Evolutionary conservation across 2,797 vertebrate genomes (phyloP).

Genomic region (Coranthus polyacanthus): DNA sequence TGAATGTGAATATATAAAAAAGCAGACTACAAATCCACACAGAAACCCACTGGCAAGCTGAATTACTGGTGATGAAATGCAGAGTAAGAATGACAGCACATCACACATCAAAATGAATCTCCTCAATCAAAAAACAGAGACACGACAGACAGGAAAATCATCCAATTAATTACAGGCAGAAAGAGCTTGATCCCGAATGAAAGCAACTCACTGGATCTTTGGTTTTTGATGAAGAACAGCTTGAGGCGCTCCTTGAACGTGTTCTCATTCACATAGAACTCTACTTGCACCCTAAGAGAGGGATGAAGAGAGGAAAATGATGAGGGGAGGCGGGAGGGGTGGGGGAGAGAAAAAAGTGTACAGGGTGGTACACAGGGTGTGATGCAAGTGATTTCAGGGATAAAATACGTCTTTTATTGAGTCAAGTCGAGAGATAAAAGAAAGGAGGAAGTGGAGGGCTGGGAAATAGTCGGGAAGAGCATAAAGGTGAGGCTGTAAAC

Average conservation of each 20-base stretch:
- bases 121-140: slow-evolving; percentile 13
- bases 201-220: slow-evolving; percentile 89
- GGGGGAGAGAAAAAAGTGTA: not conserved
- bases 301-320: slow-evolving; percentile 55
- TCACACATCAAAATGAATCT: slow-evolving; percentile 29
- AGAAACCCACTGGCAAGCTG: slow-evolving; percentile 8
- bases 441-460: slow-evolving; percentile 6
- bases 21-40: not conserved
- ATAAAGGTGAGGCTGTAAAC: slow-evolving; percentile 27
- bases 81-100: slow-evolving; percentile 46
- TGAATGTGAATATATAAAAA: not conserved
- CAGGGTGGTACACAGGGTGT: not conserved
- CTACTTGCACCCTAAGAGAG: slow-evolving; percentile 87
- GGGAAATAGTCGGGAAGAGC: slow-evolving; percentile 22
- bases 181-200: slow-evolving; percentile 17
- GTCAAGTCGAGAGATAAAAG: slow-evolving; percentile 22
- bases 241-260: slow-evolving; percentile 91
- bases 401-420: slow-evolving; percentile 32
- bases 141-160: slow-evolving; percentile 3
- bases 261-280: slow-evolving; percentile 92
- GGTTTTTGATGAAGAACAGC: slow-evolving; percentile 93
- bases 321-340: slow-evolving; percentile 18
- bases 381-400: slow-evolving; percentile 20
- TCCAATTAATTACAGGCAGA: slow-evolving; percentile 17
- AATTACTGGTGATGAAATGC: slow-evolving; percentile 52